phyloP scores from a whole-genome alignment of 2,797 vertebrate genomes.

The Rhinophrynus dorsalis region DNA sequence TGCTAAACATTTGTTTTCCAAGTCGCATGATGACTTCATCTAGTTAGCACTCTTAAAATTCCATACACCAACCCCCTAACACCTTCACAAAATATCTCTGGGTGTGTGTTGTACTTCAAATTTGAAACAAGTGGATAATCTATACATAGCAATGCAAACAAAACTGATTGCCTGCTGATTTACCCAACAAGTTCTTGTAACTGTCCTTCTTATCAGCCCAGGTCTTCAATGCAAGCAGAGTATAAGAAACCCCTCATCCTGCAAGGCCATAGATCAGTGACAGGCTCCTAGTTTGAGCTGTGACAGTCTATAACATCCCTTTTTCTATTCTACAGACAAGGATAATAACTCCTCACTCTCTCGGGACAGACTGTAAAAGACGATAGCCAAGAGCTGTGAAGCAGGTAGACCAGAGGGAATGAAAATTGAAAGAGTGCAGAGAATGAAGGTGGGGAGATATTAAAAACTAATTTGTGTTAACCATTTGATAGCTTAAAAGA shows the following conservation, averaged over 20 bases:
- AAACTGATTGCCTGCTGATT: slow-evolving; percentile 14
- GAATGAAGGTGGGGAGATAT: not conserved
- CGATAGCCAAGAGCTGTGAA: slow-evolving; percentile 96
- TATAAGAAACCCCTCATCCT: slow-evolving; percentile 45
- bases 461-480: slow-evolving; percentile 26
- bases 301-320: slow-evolving; percentile 99
- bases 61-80: no score
- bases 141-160: not conserved
- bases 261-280: slow-evolving; percentile 91
- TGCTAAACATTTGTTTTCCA: no score
- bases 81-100: no score
- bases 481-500: not conserved
- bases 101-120: no score
- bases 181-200: not conserved
- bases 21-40: no score
- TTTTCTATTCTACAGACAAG: slow-evolving; percentile 98
- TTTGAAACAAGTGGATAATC: no score
- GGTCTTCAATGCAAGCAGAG: not conserved
- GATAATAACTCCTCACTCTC: slow-evolving; percentile 98
- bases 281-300: slow-evolving; percentile 82
- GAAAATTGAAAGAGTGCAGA: slow-evolving; percentile 90
- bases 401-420: slow-evolving; percentile 94
- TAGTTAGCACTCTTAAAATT: no score
- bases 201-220: slow-evolving; percentile 5
- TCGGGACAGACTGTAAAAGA: slow-evolving; percentile 99